Percentiles rank a stretch among this genome's conserved stretches.
Evolutionary conservation across 2,113 vertebrate species (phyloP).

Genomic region (Melanocharis versteri): DNA sequence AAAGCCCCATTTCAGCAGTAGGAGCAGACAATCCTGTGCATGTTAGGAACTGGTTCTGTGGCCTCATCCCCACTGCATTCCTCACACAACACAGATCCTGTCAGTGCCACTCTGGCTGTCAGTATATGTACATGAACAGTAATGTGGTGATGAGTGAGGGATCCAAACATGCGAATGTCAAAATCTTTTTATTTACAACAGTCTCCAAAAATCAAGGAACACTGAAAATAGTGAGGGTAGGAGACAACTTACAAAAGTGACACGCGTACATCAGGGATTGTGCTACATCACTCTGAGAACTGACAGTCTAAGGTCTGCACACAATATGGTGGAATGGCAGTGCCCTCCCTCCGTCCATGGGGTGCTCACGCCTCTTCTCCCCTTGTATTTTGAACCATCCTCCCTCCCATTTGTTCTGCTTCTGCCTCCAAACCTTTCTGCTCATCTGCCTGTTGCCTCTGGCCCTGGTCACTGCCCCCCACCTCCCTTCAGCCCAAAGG

Average conservation of each 20-base stretch:
- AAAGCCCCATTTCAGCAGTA: neutral
- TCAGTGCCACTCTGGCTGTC: neutral
- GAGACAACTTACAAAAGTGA: slow-evolving; percentile 45
- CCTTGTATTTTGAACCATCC: neutral
- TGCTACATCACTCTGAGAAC: slow-evolving; percentile 58
- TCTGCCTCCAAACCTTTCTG: neutral
- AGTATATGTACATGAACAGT: accelerated
- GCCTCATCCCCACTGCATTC: neutral
- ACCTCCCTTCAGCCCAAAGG: neutral
- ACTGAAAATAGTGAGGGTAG: slow-evolving; percentile 40
- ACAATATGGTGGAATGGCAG: neutral
- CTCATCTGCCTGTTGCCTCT: neutral
- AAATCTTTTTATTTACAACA: slow-evolving; percentile 69
- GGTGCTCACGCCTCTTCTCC: neutral
- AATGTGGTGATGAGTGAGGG: neutral
- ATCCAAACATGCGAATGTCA: slow-evolving; percentile 31
- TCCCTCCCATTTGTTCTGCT: neutral
- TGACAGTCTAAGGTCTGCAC: neutral
- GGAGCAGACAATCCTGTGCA: neutral
- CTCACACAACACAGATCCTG: neutral
- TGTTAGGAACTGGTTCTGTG: accelerated
- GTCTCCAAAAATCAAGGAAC: slow-evolving; percentile 54
- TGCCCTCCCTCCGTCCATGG: neutral
- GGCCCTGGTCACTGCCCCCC: neutral
- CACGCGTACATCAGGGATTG: slow-evolving; percentile 2